A percentile compares a stretch with the other conserved stretches of the same genome.
phyloP scores from a whole-genome alignment of 2,797 vertebrate genomes.

The Sphenodon punctatus region DNA sequence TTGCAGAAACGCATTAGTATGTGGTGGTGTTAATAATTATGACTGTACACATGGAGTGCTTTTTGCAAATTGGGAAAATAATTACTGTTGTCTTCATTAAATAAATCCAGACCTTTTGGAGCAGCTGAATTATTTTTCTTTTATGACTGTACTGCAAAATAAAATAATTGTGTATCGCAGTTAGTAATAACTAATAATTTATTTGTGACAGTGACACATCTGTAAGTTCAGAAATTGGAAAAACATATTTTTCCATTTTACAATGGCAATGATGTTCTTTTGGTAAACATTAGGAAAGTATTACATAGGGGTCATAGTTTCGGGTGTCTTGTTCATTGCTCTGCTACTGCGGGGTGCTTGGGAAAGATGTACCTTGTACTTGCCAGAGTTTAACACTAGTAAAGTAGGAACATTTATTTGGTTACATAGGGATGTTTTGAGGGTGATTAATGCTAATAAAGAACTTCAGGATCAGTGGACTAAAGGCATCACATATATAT shows the following conservation, averaged over 20 bases:
- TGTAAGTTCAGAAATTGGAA: neutral
- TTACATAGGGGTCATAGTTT: neutral
- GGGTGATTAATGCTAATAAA: no score
- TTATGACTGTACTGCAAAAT: neutral
- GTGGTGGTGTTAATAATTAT: conserved; percentile 60
- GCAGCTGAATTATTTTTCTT: neutral
- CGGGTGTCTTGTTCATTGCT: no score
- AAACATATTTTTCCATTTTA: neutral
- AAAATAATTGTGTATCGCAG: neutral
- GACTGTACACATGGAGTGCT: conserved; percentile 29
- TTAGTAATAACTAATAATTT: neutral
- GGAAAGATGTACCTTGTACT: neutral
- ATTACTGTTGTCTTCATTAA: conserved; percentile 38
- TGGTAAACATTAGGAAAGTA: neutral
- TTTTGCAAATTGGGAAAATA: conserved; percentile 53
- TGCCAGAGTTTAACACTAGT: no score
- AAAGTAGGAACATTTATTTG: no score
- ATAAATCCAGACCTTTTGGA: conserved; percentile 10
- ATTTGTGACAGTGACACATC: neutral
- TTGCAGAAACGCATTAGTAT: conserved; percentile 55
- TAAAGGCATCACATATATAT: neutral
- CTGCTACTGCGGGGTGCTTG: no score
- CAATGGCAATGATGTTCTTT: neutral
- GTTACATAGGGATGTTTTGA: no score
- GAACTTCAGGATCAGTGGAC: neutral